Evolutionary conservation across 2,888 invertebrate species (phyloP), one percentile per base, ranked within the genome.

Genomic region (Globia sparganii): DNA sequence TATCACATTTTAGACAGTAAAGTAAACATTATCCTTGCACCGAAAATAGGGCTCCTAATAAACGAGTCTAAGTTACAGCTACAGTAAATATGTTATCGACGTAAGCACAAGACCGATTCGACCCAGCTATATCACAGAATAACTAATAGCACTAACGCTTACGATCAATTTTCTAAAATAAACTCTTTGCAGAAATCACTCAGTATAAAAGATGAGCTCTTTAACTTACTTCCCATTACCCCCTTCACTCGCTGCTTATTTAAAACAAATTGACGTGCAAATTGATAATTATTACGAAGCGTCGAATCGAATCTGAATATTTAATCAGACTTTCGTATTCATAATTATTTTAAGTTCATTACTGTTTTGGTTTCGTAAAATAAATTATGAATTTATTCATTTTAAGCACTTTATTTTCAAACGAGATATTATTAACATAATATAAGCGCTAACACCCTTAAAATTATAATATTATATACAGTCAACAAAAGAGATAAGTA

Each of bases 271-370:
- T 78, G 85, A 76, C 78, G 56, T 62, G 58, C 46, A 85, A 84
- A 77, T 86, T 86, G 71, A 64, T 84, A 77, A 84, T 86, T 77
- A 80, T 84, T 64, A 72, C 64, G 66, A 80, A 80, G 68, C 86
- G 53, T 74, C n/a, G 49, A 80, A 83, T 75, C 59, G 37, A 83
- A 72, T 84, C 64, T 77, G 75, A 84, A 86, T 80, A 84, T 77
- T 86, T 73, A 73, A 75, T 71, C 64, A 68, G 80, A 80, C 68
- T 85, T 85, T 85, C 31, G 71, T 61, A 80, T 78, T 84, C 62
- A 87, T 67, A 43, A 43, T 43, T 43, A 80, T 74, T 86, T 85
- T 75, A 81, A 85, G 81, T 87, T 86, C 81, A 84, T 86, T 75
- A 80, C 66, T 65, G 67, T 74, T 80, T 77, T 71, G 72, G 75